Base-by-base conservation (phyloP, 2,113 vertebrate genomes). In the Atrichornis clamosus region DNA sequence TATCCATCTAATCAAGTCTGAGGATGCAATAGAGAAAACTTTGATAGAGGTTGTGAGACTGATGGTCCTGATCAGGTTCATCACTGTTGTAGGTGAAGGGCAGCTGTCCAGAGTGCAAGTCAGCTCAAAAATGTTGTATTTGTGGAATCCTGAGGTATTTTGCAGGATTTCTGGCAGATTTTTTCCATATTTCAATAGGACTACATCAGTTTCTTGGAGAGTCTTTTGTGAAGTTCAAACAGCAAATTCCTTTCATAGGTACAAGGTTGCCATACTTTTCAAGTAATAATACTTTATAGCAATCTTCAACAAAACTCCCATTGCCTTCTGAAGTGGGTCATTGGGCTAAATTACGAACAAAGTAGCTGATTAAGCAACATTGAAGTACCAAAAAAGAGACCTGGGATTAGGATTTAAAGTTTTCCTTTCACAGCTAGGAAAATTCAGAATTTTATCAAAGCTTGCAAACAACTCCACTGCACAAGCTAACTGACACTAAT, bases 91-190 rank as follows among this genome's bases (percentile, higher is more conserved):
- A 78, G 20, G 75, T n/a, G 32, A 16, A 82, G 5, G 2, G 65
- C 47, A 78, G 44, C 60, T 93, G 89, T 94, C 62, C 84, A 85
- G 76, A 92, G 37, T 26, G 62, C 74, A 94, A 94, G 69, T 69
- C 70, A 95, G 62, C 21, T 83, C 81, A 93, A 79, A 96, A 96
- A 91, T 24, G 47, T 33, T 91, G 3, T 60, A 93, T 89, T 84
- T 93, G 55, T 79, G 63, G 46, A 91, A 95, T 83, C 46, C 84
- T 73, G 62, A 28, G 69, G 56, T 81, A 56, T 75, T 95, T 67
- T 55, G 39, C 60, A 82, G 64, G 41, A 94, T 35, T 91, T 92
- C 65, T 89, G n/a, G 62, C 37, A 79, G 46, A 93, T 56, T 93
- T 82, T 91, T 65, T n/a, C 49, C 7, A 1, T n/a, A 69, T 83